Conservation (phyloP, 1,140 invertebrate species). For the Fopius arisanus region DNA sequence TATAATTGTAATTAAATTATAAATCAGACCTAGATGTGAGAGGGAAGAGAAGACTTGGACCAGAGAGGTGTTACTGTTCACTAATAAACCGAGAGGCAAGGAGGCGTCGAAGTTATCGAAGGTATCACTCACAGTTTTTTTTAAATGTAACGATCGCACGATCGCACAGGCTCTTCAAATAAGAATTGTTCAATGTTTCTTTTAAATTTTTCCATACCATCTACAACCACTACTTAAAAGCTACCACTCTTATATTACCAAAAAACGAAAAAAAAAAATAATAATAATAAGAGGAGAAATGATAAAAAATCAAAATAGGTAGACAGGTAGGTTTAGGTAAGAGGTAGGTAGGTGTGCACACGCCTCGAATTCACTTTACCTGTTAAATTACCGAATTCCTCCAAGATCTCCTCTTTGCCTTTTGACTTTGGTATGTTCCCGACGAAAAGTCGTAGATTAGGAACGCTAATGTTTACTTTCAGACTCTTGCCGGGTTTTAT, state of each 20-base stretch:
- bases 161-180: conserved; percentile 52
- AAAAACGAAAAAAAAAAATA: conserved; percentile 33
- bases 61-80: conserved; percentile 67
- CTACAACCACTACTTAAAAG: conserved; percentile 65
- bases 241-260: conserved; percentile 64
- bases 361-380: conserved; percentile 86
- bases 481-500: conserved; percentile 98
- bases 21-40: conserved; percentile 47
- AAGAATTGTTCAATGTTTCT: conserved; percentile 33
- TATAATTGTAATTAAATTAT: background rate
- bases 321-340: conserved; percentile 64
- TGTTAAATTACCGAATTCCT: conserved; percentile 99
- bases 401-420: conserved; percentile 99
- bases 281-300: conserved; percentile 20
- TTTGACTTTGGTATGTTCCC: conserved; percentile 99
- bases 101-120: conserved; percentile 63
- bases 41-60: conserved; percentile 66
- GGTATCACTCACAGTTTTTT: conserved; percentile 46
- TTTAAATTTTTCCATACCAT: conserved; percentile 56
- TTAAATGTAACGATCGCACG: conserved; percentile 33
- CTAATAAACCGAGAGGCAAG: conserved; percentile 68
- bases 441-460: conserved; percentile 99
- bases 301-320: conserved; percentile 44
- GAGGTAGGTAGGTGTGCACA: conserved; percentile 63
- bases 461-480: conserved; percentile 99